A percentile compares a stretch with the other conserved stretches of the same genome.
Evolutionary conservation across 2,797 vertebrate genomes (phyloP).

Genomic region (Tokudaia tokunoshimensis): DNA sequence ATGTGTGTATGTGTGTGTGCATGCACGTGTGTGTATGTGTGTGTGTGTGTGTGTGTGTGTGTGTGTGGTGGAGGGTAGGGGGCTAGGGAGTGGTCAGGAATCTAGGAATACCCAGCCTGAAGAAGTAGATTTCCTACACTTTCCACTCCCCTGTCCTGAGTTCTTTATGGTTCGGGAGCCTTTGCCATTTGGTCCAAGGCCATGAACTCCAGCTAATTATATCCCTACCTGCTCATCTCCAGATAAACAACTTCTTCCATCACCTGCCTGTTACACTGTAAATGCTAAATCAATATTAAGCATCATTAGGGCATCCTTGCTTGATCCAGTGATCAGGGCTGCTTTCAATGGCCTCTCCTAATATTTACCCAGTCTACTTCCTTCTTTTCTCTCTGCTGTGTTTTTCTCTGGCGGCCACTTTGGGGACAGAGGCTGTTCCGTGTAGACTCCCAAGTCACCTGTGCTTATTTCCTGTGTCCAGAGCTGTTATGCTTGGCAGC

Average conservation of each 20-base stretch:
- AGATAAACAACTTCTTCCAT: background rate
- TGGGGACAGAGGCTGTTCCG: constrained; percentile 73
- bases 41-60: background rate
- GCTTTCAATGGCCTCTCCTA: constrained; percentile 78
- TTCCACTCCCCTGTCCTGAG: background rate
- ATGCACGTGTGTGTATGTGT: too few species aligned
- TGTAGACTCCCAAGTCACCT: constrained; percentile 80
- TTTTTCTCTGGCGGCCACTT: constrained; percentile 75
- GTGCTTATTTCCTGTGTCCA: constrained; percentile 75
- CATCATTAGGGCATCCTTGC: constrained; percentile 67
- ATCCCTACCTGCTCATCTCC: constrained; percentile 19
- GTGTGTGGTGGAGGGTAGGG: background rate
- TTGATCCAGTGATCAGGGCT: constrained; percentile 55
- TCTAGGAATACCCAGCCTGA: background rate
- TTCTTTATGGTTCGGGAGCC: background rate
- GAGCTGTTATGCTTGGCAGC: constrained; percentile 47
- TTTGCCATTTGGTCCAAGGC: background rate
- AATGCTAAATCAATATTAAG: constrained; percentile 74
- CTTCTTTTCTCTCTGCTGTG: constrained; percentile 69
- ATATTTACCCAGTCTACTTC: constrained; percentile 77
- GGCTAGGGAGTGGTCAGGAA: background rate
- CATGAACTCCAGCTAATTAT: background rate
- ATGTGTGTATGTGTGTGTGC: too few species aligned
- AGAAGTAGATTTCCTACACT: background rate
- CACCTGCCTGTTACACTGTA: constrained; percentile 64